Evolutionary conservation across 2,888 invertebrate genomes (phyloP).

Genomic region (Axea sp.): DNA sequence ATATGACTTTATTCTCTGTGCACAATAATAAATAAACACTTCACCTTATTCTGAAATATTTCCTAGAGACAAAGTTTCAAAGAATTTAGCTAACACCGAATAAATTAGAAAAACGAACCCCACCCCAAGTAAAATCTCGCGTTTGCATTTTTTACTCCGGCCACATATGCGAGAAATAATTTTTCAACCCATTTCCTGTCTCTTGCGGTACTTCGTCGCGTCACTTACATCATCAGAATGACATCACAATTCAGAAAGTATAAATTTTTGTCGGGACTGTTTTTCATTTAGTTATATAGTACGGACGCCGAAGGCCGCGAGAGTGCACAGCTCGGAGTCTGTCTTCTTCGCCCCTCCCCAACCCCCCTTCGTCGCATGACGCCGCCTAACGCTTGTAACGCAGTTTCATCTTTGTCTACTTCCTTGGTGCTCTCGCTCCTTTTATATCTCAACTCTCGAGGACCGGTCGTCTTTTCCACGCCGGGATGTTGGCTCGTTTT

Average conservation of each 20-base stretch:
- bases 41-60: no score
- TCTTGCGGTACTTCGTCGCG: slow-evolving; percentile 30
- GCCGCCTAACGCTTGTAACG: slow-evolving; percentile 1
- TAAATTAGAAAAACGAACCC: neutral
- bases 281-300: slow-evolving; percentile 46
- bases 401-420: slow-evolving; percentile 21
- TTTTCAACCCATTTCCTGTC: slow-evolving; percentile 38
- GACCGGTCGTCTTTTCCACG: slow-evolving; percentile 50
- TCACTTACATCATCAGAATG: slow-evolving; percentile 55
- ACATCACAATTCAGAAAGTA: slow-evolving; percentile 53
- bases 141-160: slow-evolving; percentile 21
- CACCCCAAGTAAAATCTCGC: neutral
- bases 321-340: slow-evolving; percentile 15
- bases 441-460: slow-evolving; percentile 29
- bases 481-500: slow-evolving; percentile 40
- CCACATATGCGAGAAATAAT: slow-evolving; percentile 47
- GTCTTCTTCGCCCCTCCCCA: slow-evolving; percentile 10
- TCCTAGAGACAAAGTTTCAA: no score
- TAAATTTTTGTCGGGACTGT: slow-evolving; percentile 44
- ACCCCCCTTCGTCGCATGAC: neutral
- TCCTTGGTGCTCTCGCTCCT: slow-evolving; percentile 34
- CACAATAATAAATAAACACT: no score
- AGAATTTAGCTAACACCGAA: neutral
- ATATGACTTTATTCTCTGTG: no score
- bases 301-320: slow-evolving; percentile 38